A percentile compares a stretch with the other conserved stretches of the same genome.
Conservation (phyloP, 2,888 invertebrate genomes). For the Diarsia brunnea region DNA sequence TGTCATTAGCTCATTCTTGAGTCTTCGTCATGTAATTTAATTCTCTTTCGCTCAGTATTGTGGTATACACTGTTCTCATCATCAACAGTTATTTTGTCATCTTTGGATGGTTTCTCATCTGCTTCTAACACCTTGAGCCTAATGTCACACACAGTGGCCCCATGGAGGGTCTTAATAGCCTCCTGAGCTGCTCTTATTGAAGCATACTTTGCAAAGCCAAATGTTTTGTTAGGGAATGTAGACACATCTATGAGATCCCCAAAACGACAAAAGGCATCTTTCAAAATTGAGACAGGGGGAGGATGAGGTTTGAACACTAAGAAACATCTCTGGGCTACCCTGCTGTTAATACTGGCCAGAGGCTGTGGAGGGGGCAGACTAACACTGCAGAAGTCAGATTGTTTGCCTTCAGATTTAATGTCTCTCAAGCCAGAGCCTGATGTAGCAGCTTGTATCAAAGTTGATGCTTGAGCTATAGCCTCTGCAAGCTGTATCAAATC, state of each 20-base stretch:
- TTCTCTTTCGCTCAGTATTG: conserved; percentile 79
- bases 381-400: conserved; percentile 91
- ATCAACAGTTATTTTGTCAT: conserved; percentile 69
- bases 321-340: conserved; percentile 92
- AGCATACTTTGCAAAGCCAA: conserved; percentile 98
- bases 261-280: conserved; percentile 97
- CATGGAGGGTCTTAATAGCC: conserved; percentile 94
- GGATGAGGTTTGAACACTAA: conserved; percentile 92
- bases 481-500: conserved; percentile 93
- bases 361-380: conserved; percentile 94
- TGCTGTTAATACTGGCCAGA: conserved; percentile 91
- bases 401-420: conserved; percentile 62
- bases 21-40: conserved; percentile 72
- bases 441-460: conserved; percentile 93
- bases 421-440: conserved; percentile 68
- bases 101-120: conserved; percentile 91
- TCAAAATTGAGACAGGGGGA: conserved; percentile 94
- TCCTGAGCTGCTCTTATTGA: conserved; percentile 94
- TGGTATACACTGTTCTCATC: conserved; percentile 71
- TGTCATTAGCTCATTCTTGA: conserved; percentile 50
- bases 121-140: conserved; percentile 97
- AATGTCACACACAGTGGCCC: conserved; percentile 95
- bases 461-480: conserved; percentile 94
- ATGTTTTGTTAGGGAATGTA: conserved; percentile 96
- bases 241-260: conserved; percentile 97